Percentiles rank a stretch among this genome's conserved stretches.
Conservation (phyloP, 2,797 vertebrate species). For the Diceros bicornis region DNA sequence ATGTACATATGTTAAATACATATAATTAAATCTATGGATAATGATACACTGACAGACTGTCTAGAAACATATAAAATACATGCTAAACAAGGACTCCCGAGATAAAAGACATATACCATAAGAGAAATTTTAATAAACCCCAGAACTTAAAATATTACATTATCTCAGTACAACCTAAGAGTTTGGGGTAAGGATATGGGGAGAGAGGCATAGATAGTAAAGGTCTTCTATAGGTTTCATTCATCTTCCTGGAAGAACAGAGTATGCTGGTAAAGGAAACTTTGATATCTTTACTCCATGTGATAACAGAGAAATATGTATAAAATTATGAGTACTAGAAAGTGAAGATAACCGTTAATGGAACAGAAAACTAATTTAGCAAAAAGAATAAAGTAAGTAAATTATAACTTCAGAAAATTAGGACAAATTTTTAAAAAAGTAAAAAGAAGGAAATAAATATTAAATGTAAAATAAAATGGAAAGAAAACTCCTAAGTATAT, state of each 20-base stretch:
- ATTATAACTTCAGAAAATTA: neutral
- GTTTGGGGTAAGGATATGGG: neutral
- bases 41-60: neutral
- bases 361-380: neutral
- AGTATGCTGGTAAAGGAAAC: neutral
- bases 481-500: neutral
- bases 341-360: neutral
- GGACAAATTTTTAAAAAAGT: neutral
- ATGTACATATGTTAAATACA: neutral
- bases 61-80: neutral
- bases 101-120: neutral
- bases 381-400: neutral
- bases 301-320: neutral
- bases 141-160: neutral
- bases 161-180: neutral
- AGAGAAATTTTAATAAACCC: neutral
- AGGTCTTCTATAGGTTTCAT: neutral
- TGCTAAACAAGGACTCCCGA: neutral
- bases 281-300: neutral
- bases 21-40: conserved; percentile 11
- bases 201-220: neutral
- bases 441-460: conserved; percentile 2
- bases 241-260: neutral
- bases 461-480: neutral
- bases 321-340: neutral